Evolutionary conservation across 2,888 invertebrate species (phyloP).

Genomic region (Drosophila mayaguana): DNA sequence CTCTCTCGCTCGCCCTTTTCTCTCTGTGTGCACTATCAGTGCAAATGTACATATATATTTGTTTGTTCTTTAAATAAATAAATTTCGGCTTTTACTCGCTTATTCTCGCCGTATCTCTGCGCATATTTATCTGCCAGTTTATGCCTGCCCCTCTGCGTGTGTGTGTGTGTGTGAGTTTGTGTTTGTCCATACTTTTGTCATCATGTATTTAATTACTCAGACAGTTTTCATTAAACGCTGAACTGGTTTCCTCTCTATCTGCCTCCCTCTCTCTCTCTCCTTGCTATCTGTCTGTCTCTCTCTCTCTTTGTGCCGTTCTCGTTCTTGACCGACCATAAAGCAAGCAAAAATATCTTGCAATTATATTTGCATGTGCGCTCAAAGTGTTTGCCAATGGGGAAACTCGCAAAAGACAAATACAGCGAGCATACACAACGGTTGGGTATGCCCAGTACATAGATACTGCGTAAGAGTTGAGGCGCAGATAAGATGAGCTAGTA

Average conservation of each 20-base stretch:
- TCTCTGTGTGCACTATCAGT: conserved; percentile 1
- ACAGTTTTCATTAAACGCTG: conserved; percentile 72
- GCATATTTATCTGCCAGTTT: conserved; percentile 3
- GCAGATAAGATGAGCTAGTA: too few species aligned
- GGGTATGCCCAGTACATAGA: neutral
- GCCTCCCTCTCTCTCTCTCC: neutral
- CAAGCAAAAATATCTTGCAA: conserved; percentile 75
- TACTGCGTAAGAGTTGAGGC: conserved; percentile 16
- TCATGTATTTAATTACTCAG: conserved; percentile 80
- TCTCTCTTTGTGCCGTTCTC: conserved; percentile 2
- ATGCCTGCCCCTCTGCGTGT: neutral
- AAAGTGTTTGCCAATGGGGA: conserved; percentile 62
- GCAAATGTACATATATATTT: conserved; percentile 2
- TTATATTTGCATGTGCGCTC: conserved; percentile 73
- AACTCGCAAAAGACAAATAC: conserved; percentile 41
- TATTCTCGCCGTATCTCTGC: neutral
- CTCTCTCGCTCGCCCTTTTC: too few species aligned
- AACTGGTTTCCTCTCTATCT: conserved; percentile 18
- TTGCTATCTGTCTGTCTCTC: neutral
- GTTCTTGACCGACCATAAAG: conserved; percentile 55
- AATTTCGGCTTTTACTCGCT: conserved; percentile 43
- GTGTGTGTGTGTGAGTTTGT: conserved; percentile 18
- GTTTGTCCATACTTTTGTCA: conserved; percentile 64
- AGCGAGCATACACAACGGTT: neutral
- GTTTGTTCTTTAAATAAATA: conserved; percentile 51